Conservation (phyloP, 2,113 vertebrate genomes). For the Centrocercus urophasianus region DNA sequence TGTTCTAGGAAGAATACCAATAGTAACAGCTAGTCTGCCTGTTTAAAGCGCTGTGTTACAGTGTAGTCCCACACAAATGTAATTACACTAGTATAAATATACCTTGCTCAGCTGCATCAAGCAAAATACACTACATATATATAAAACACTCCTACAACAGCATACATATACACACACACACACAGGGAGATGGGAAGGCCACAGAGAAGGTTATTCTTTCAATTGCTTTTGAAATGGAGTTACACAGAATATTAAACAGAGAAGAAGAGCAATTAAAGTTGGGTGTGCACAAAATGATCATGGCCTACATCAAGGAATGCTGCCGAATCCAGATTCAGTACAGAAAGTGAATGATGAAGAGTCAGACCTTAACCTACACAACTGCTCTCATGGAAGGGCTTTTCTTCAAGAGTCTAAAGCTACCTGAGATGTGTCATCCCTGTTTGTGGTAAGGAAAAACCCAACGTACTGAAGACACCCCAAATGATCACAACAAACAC, state of each 20-base stretch:
- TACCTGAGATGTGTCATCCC: background rate
- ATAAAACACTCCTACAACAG: background rate
- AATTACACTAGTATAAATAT: background rate
- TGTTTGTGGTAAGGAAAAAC: background rate
- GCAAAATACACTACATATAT: background rate
- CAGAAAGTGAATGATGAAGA: background rate
- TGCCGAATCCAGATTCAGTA: background rate
- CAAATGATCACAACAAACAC: accelerated
- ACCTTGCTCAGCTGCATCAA: background rate
- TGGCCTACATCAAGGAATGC: background rate
- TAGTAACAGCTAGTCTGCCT: background rate
- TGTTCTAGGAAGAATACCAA: background rate
- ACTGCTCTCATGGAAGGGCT: background rate
- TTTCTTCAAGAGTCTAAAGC: background rate
- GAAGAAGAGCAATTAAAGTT: background rate
- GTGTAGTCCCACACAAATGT: background rate
- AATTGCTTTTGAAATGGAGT: background rate
- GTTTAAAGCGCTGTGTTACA: background rate
- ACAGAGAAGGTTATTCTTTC: background rate
- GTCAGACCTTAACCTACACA: background rate
- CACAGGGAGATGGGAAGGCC: background rate
- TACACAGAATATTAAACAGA: background rate
- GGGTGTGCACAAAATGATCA: background rate
- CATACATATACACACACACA: background rate
- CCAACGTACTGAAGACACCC: background rate